phyloP scores from a whole-genome alignment of 2,113 vertebrate genomes.

The Leucoraja erinaceus region DNA sequence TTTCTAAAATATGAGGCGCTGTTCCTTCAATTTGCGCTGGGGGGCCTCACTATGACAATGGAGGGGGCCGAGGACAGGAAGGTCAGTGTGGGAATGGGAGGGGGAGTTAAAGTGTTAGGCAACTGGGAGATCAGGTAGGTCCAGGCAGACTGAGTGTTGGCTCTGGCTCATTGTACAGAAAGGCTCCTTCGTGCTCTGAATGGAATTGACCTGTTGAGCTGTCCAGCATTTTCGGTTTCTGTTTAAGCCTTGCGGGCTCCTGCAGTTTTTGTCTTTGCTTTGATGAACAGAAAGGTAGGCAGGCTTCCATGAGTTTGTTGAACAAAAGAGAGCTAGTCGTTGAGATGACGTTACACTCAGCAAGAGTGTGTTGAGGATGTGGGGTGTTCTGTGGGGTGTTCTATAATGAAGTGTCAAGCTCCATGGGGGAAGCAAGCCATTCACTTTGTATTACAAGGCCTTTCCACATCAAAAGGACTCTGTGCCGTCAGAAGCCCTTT shows the following conservation, averaged over 20 bases:
- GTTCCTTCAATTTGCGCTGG: no score
- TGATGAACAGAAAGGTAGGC: neutral
- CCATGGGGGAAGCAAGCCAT: neutral
- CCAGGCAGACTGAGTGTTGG: neutral
- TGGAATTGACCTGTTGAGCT: no score
- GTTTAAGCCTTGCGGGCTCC: no score
- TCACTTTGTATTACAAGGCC: neutral
- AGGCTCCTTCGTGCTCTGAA: no score
- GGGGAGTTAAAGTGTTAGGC: no score
- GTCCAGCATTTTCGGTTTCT: no score
- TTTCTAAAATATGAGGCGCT: no score
- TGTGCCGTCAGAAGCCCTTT: neutral
- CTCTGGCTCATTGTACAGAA: neutral
- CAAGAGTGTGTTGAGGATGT: neutral
- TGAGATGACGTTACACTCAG: neutral
- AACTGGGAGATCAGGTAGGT: no score
- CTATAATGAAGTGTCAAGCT: constrained; percentile 10
- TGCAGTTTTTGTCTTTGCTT: neutral
- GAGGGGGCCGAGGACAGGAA: no score
- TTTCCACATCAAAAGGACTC: constrained; percentile 17
- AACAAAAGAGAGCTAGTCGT: no score
- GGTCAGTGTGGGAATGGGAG: no score
- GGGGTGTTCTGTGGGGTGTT: neutral
- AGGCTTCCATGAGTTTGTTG: neutral
- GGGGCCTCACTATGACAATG: no score